A percentile compares a stretch with the other conserved stretches of the same genome.
These are phyloP conservation scores for Pituophis catenifer DNA, from an alignment of 2,113 vertebrate species.

Conservation along the genomic window DNA sequence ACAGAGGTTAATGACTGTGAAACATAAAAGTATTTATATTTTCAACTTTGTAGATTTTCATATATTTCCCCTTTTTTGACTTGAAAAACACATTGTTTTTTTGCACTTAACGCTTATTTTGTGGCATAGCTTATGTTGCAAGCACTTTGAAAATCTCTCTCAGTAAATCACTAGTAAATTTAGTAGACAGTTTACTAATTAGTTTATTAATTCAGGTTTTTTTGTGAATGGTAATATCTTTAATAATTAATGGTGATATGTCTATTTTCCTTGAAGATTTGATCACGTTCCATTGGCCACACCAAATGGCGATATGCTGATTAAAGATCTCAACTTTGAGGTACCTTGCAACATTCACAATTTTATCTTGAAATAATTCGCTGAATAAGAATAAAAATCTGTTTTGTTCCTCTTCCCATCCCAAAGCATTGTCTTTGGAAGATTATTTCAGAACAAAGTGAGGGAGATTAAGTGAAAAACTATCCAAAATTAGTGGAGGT, in stretches of 20 bases:
- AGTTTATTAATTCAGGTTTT: background rate
- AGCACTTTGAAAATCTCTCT: background rate
- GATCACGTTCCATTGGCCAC: slow-evolving; percentile 91
- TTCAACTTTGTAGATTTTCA: background rate
- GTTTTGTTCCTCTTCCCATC: background rate
- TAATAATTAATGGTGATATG: background rate
- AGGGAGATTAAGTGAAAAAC: background rate
- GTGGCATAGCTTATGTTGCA: background rate
- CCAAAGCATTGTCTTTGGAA: background rate
- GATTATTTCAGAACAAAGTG: background rate
- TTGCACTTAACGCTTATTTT: background rate
- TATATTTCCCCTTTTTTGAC: background rate
- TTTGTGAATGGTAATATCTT: background rate
- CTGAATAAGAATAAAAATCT: background rate
- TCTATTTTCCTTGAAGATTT: slow-evolving; percentile 77
- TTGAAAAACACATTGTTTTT: background rate
- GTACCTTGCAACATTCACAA: slow-evolving; percentile 63
- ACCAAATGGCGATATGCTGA: slow-evolving; percentile 95
- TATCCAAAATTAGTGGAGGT: background rate
- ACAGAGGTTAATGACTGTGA: background rate
- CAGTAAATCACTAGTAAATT: background rate
- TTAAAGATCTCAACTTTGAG: slow-evolving; percentile 91
- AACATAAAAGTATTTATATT: background rate
- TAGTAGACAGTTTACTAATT: background rate
- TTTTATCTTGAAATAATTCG: background rate